Base-by-base conservation (phyloP, 1,140 invertebrate genomes). In the Zaprionus kolodkinae region DNA sequence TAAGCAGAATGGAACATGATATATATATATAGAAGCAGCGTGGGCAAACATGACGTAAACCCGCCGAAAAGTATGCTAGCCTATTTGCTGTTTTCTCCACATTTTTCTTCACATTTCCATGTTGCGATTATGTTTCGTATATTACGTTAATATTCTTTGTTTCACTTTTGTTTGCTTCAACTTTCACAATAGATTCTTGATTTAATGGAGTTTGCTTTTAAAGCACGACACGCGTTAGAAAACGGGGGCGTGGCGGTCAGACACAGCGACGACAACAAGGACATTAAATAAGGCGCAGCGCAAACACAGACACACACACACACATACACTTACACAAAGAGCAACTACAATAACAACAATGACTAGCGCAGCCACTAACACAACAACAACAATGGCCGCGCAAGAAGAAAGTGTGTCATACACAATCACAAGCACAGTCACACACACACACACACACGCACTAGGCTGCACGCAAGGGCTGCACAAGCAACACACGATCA, bases 41-140 rank as follows among this genome's bases (percentile, higher is more conserved):
- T 81, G 65, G 78, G 76, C 85, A 85, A 89, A 85, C 78, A 88
- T 88, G 85, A 88, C 85, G 85, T 88, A 89, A 88, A 88, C 85
- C 81, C 48, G 21, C 72, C 73, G 72, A 89, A 87, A 86, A 87
- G 75, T 86, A 82, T 82, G 76, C 83, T 76, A 68, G 61, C 38
- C 56, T 79, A 63, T 81, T 84, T 35, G 54, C 71, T 45, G 33
- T 6, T 17, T 50, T 67, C 54, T 66, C 27, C 27, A 30, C 27
- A 30, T 30, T 30, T 30, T 30, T 21, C 21, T 30, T 30, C 27
- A 30, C 27, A 59, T 45, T 65, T 62, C 33, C 30, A 48, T 38
- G 70, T 62, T 73, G 48, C 48, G 54, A 60, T 65, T 54, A n/a
- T 74, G 57, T 76, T 70, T 57, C 33, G 33, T 67, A 64, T 40